Percentiles rank a stretch among this genome's conserved stretches.
Conservation (phyloP, 2,888 invertebrate species). For the Cephus nigrinus region DNA sequence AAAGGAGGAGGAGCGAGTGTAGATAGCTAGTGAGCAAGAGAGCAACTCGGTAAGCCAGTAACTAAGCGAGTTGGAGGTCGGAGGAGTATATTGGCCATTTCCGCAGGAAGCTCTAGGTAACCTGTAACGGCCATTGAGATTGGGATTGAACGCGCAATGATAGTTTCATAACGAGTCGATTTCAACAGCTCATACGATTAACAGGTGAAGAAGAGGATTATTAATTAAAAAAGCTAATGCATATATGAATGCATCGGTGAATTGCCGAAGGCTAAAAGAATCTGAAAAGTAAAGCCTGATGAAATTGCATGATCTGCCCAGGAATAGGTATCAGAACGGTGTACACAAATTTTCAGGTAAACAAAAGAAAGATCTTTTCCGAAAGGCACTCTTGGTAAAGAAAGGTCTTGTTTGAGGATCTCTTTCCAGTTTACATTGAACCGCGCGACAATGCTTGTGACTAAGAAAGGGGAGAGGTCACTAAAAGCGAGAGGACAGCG, state of each 20-base stretch:
- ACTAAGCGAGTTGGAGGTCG: conserved; percentile 58
- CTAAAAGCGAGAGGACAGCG: background rate
- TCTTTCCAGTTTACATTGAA: conserved; percentile 19
- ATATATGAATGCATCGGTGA: background rate
- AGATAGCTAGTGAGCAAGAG: conserved; percentile 31
- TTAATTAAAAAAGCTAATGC: background rate
- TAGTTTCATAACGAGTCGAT: conserved; percentile 51
- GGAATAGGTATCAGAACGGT: background rate
- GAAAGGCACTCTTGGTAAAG: background rate
- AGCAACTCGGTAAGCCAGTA: conserved; percentile 30
- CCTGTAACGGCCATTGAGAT: conserved; percentile 61
- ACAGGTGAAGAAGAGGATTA: background rate
- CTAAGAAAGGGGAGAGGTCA: background rate
- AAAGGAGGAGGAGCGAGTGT: conserved; percentile 40
- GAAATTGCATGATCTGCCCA: background rate
- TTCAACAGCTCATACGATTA: background rate
- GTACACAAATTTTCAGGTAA: background rate
- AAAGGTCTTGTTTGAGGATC: conserved; percentile 21
- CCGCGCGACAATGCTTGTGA: conserved; percentile 10
- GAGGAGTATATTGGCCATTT: conserved; percentile 62
- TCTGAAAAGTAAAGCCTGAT: background rate
- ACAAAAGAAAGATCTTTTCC: background rate
- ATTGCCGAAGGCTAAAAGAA: background rate
- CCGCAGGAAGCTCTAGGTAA: conserved; percentile 64
- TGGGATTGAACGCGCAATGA: conserved; percentile 56